These are phyloP conservation scores for Orcinus orca DNA, from an alignment of 2,113 vertebrate genomes.

Conservation along the genomic window DNA sequence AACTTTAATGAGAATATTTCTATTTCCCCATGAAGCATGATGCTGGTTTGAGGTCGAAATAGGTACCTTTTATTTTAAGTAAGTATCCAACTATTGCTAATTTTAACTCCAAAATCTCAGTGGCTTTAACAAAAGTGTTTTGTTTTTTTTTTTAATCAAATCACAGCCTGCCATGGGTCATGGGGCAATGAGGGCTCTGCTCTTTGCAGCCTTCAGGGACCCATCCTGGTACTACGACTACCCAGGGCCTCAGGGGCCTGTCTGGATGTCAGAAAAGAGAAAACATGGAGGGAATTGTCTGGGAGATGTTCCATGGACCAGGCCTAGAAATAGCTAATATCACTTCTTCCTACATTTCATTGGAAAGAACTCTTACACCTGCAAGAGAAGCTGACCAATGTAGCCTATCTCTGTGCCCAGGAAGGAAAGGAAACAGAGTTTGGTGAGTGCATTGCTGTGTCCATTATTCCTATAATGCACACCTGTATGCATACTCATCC, in stretches of 20 bases:
- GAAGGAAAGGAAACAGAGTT: background rate
- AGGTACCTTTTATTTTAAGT: constrained; percentile 2
- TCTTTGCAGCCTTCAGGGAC: background rate
- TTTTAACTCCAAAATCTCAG: background rate
- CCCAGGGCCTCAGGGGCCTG: background rate
- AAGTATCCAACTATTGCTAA: background rate
- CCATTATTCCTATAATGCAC: background rate
- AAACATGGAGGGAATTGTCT: background rate
- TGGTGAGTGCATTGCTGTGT: background rate
- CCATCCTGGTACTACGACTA: fast-evolving
- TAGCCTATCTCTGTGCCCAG: background rate
- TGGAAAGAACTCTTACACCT: background rate
- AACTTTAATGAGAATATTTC: background rate
- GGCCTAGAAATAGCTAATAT: background rate
- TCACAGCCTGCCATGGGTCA: background rate
- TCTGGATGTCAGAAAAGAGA: background rate
- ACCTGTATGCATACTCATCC: background rate
- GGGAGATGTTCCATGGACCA: background rate
- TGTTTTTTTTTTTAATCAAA: background rate
- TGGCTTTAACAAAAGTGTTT: background rate
- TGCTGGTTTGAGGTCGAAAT: background rate
- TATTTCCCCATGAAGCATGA: background rate
- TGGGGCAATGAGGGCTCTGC: background rate
- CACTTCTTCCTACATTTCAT: background rate
- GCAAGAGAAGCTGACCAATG: background rate